Base-by-base conservation (phyloP, 2,888 invertebrate species). In the Sturmia bella region DNA sequence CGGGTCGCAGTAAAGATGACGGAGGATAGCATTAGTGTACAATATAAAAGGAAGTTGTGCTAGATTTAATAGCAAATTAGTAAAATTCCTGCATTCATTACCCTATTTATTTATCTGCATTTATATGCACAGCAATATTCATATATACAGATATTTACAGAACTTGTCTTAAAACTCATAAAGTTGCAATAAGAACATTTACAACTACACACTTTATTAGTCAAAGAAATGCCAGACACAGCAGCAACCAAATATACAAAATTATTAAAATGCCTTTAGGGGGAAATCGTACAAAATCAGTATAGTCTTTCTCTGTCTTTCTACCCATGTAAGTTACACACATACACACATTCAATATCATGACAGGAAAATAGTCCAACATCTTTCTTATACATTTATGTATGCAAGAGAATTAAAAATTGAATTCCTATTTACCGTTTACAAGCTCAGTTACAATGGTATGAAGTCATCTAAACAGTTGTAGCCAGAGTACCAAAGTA, bases 251-350 rank as follows among this genome's bases (percentile, higher is more conserved):
- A 81, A 81, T 77, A 81, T 57, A 69, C 63, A 69, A 74, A 61
- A 81, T 77, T 81, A 81, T 78, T 81, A 81, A 81, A 81, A 81
- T 81, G 77, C 81, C 81, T 77, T 77, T 39, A 24, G 81, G 77
- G 43, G 57, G 69, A 79, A 77, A 69, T 72, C 54, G 68, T 41
- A 45, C 66, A 76, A 70, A 81, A 50, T 70, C 41, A 43, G 57
- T 76, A 17, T 64, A 64, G 32, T 41, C 59, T 56, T 45, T 37
- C 57, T 50, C 72, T 63, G 68, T 59, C 61, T 52, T 77, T 81
- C 72, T 73, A 50, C 73, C 54, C 39, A 54, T 61, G 9, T 32
- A 32, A 56, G 32, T 5, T 19, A 57, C 13, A 50, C 56, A 48
- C 39, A 57, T 52, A 21, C 12, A 50, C 41, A 45, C 27, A 27